Base-by-base conservation (phyloP, 2,797 vertebrate species). In the Leucoraja ocellata region DNA sequence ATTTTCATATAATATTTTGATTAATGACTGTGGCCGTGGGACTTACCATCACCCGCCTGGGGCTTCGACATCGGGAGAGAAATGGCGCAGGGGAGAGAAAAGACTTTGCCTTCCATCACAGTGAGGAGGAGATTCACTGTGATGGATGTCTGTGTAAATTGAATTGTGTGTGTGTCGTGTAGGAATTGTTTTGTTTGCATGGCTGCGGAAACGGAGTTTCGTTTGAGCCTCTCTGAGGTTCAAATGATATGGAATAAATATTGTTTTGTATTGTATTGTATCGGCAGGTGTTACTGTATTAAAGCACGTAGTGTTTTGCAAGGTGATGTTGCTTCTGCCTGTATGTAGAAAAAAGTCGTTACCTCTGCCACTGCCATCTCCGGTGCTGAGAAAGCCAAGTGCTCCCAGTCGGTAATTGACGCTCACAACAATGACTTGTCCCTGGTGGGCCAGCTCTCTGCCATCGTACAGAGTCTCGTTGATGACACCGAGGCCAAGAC, bases 341-440 rank as follows among this genome's bases (percentile, higher is more conserved):
- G n/a, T 25, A 21, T 68, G 14, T 88, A 88, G 63, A 68, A 76
- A 46, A 76, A 23, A 74, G 23, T 13, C 1, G 1, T 92, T 39
- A 92, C 39, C 90, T 92, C 39, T 76, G 74, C 90, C 90, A 14
- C 58, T 92, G 39, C 4, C 39, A 25, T 92, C 90, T 25, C 90
- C 90, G 0, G 90, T 74, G 13, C 90, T 91, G 71, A 76, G 90
- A 28, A 92, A 76, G 23, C 90, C 90, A 11, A 92, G 90, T 1
- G 90, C 36, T 76, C 68, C 39, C 71, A 92, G 90, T 8, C 36
- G 90, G 11, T 92, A 92, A 71, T 92, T 92, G 71, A 76, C 25
- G 76, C 11, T 92, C 71, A 92, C 36, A 6, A 92, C 25, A 71
- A 92, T 92, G 21, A 92, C 71, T 0, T 92, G 11, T 23, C 90